Evolutionary conservation across 2,113 vertebrate genomes (phyloP).

Genomic region (Mandrillus leucophaeus): DNA sequence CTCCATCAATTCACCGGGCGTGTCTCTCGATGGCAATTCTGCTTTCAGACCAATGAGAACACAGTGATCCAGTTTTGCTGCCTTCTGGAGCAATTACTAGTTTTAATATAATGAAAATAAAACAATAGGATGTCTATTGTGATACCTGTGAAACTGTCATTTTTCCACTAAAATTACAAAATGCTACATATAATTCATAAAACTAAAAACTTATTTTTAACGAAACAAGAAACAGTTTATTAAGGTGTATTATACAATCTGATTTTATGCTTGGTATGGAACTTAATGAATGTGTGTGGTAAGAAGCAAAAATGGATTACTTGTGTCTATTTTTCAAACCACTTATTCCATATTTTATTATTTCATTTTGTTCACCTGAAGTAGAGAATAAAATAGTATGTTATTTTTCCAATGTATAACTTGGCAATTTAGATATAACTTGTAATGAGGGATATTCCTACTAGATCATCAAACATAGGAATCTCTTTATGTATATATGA

Average conservation of each 20-base stretch:
- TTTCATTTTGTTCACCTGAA: neutral
- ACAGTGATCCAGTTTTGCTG: conserved; percentile 82
- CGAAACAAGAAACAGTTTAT: conserved; percentile 46
- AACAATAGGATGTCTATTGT: conserved; percentile 75
- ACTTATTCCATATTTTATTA: neutral
- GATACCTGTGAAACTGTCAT: conserved; percentile 74
- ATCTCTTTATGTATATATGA: neutral
- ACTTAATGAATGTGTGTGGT: neutral
- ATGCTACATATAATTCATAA: conserved; percentile 65
- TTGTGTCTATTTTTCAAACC: neutral
- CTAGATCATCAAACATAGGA: neutral
- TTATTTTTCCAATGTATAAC: neutral
- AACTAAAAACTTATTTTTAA: conserved; percentile 70
- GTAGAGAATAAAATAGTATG: neutral
- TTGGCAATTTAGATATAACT: neutral
- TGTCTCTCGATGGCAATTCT: conserved; percentile 78
- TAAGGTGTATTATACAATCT: neutral
- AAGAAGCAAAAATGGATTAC: neutral
- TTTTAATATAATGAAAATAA: conserved; percentile 80
- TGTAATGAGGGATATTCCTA: neutral
- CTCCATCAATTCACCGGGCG: conserved; percentile 55
- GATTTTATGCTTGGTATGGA: neutral
- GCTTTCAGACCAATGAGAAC: conserved; percentile 82
- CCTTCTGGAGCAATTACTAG: conserved; percentile 79
- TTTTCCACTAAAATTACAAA: conserved; percentile 72